Evolutionary conservation across 2,797 vertebrate species (phyloP), one percentile per base, ranked within the genome.

Genomic region (Anas acuta): DNA sequence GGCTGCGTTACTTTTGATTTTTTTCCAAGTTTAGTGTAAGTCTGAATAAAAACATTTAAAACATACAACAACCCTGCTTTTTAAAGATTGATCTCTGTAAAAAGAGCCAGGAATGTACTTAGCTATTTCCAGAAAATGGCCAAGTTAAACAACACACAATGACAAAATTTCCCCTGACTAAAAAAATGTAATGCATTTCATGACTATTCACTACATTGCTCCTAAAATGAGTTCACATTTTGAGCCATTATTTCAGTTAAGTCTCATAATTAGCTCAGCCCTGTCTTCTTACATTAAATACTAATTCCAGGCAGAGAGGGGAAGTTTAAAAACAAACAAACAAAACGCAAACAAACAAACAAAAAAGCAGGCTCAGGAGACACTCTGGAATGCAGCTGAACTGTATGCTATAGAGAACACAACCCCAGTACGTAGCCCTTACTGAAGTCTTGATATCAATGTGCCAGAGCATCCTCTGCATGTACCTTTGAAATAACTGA

Each of bases 111-210:
- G 84, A 96, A 95, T 73, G 75, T 67, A 93, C 69, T 67, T 70
- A 92, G 33, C 43, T 75, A 78, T 94, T 91, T 92, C 35, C 35
- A 95, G 77, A 33, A 84, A 95, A 91, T 57, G 37, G 88, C 94
- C 95, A 96, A 97, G 84, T 87, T 77, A 97, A 97, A 96, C 88
- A 97, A 62, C 23, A 22, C 56, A 69, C 45, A 65, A 30, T 76
- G 75, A 69, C 74, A 85, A 75, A 65, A 67, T 84, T 77, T 85
- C 67, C 67, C 86, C 58, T 84, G 79, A 75, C 94, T 90, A 72
- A 94, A 88, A 69, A 4, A 87, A 35, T 69, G 87, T 79, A 77
- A 53, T 15, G 74, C 43, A 43, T 82, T 95, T 93, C 79, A 67
- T 89, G 76, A 76, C 92, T 95, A 89, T 85, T 93, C 87, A 75